phyloP scores from a whole-genome alignment of 2,888 invertebrate genomes.

The Trilocha varians region DNA sequence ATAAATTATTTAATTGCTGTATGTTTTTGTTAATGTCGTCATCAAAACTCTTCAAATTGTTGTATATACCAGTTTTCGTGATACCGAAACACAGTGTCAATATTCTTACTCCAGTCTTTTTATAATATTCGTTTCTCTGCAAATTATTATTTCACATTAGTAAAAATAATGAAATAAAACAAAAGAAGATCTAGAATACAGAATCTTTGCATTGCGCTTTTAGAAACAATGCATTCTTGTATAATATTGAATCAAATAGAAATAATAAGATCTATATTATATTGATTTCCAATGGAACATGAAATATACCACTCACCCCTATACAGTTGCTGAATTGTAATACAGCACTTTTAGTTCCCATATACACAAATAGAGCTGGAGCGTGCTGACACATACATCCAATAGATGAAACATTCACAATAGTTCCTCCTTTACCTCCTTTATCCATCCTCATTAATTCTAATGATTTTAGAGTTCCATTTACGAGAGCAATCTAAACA shows the following conservation, averaged over 20 bases:
- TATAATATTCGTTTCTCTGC: constrained; percentile 17
- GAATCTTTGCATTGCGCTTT: no score
- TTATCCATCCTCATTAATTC: constrained; percentile 27
- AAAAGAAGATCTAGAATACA: no score
- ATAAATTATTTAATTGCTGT: constrained; percentile 2
- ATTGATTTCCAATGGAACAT: no score
- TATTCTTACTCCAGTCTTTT: constrained; percentile 21
- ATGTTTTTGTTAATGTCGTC: constrained; percentile 9
- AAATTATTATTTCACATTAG: no score
- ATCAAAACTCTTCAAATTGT: constrained; percentile 20
- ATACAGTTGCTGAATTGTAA: constrained; percentile 28
- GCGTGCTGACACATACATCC: constrained; percentile 16
- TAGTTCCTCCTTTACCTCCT: constrained; percentile 28
- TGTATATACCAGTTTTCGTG: constrained; percentile 17
- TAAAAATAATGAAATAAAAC: no score
- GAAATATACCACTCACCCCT: constrained; percentile 32
- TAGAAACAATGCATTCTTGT: no score
- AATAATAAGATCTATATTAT: no score
- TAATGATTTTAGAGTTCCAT: constrained; percentile 25
- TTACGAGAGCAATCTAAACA: constrained; percentile 26
- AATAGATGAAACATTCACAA: constrained; percentile 30
- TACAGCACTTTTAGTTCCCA: constrained; percentile 26
- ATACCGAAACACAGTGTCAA: constrained; percentile 26
- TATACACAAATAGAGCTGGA: constrained; percentile 20
- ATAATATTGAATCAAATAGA: no score